phyloP scores from a whole-genome alignment of 1,140 invertebrate genomes.

The Calliphora vicina region DNA sequence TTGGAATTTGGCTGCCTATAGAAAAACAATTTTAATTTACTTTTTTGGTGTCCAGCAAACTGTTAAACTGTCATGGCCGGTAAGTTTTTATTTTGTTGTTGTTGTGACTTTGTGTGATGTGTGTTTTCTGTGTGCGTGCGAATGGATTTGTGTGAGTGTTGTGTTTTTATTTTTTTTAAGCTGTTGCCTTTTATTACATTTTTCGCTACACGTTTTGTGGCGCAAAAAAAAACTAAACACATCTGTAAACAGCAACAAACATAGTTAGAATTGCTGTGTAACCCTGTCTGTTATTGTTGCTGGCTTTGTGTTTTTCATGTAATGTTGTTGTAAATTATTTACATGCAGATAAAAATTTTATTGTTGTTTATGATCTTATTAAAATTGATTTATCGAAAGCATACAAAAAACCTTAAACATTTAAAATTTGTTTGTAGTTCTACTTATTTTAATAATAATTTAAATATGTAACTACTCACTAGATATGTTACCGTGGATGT shows the following conservation, averaged over 20 bases:
- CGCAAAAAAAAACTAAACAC: conserved; percentile 15
- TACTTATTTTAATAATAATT: too few species aligned
- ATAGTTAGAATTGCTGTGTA: not conserved
- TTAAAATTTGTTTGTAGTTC: not conserved
- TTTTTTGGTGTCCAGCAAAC: conserved; percentile 48
- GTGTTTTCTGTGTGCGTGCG: not conserved
- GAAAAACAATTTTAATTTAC: conserved; percentile 30
- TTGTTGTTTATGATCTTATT: not conserved
- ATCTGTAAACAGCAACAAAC: not conserved
- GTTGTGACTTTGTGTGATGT: conserved; percentile 9
- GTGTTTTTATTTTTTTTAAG: conserved; percentile 36
- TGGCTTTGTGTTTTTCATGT: too few species aligned
- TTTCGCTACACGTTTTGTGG: conserved; percentile 5
- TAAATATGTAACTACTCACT: too few species aligned
- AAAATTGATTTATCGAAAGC: not conserved
- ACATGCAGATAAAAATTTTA: not conserved
- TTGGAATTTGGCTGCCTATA: conserved; percentile 16
- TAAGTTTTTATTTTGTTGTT: conserved; percentile 50
- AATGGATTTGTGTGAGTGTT: not conserved
- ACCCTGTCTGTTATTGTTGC: not conserved
- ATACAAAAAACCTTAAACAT: too few species aligned
- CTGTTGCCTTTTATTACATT: conserved; percentile 22
- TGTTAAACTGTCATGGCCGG: conserved; percentile 64
- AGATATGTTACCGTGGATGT: too few species aligned
- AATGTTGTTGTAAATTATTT: not conserved